A percentile compares a stretch with the other conserved stretches of the same genome.
These are phyloP conservation scores for Catharus ustulatus DNA, from an alignment of 2,797 vertebrate species.

Conservation along the genomic window DNA sequence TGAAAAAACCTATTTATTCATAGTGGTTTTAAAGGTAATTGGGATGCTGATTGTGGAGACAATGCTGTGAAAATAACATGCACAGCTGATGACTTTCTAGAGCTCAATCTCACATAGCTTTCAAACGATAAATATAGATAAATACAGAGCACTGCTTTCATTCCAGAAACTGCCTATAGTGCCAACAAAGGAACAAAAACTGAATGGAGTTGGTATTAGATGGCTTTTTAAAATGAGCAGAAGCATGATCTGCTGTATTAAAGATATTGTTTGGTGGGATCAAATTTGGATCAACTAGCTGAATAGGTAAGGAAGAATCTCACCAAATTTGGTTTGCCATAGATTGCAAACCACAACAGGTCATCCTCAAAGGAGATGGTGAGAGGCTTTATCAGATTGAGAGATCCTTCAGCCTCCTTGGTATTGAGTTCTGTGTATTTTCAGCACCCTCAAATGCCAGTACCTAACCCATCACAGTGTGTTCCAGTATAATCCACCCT, in stretches of 20 bases:
- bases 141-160: background rate
- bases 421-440: background rate
- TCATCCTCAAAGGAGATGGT: background rate
- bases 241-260: background rate
- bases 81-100: background rate
- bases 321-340: background rate
- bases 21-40: constrained; percentile 7
- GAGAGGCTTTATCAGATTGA: background rate
- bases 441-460: background rate
- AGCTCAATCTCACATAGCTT: background rate
- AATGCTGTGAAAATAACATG: background rate
- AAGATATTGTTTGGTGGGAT: background rate
- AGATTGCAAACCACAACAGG: background rate
- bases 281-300: background rate
- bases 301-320: background rate
- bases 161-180: background rate
- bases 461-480: background rate
- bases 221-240: background rate
- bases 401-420: background rate
- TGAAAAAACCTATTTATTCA: background rate
- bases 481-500: background rate
- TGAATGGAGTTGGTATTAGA: background rate
- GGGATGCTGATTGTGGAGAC: background rate
- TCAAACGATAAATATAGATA: background rate
- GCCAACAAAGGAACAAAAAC: background rate